Percentiles rank a stretch among this genome's conserved stretches.
Conservation (phyloP, 2,113 vertebrate genomes). For the Scalopus aquaticus region DNA sequence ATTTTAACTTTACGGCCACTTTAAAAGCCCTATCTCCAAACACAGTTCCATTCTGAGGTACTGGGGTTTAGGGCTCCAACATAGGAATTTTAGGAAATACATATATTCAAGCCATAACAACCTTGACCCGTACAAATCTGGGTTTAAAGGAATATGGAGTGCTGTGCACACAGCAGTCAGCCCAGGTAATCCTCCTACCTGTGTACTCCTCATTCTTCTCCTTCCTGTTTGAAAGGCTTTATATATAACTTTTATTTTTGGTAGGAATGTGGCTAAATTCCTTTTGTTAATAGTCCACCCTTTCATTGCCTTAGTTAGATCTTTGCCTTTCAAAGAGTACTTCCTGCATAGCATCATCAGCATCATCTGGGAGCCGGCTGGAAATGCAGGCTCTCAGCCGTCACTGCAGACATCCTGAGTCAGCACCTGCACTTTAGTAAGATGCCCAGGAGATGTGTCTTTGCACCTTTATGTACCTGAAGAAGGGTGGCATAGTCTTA, state of each 20-base stretch:
- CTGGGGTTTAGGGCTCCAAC: not conserved
- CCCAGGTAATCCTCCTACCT: not conserved
- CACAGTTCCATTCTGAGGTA: not conserved
- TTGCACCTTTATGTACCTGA: not conserved
- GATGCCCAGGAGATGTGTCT: not conserved
- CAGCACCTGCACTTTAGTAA: not conserved
- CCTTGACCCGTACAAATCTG: not conserved
- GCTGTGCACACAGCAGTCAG: accelerated
- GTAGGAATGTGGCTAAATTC: not conserved
- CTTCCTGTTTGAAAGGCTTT: not conserved
- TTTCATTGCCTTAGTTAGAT: not conserved
- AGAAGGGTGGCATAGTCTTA: not conserved
- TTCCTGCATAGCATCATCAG: not conserved
- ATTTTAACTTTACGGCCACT: not conserved
- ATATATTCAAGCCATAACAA: not conserved
- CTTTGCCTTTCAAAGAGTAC: not conserved
- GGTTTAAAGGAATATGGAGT: accelerated
- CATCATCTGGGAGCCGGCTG: not conserved
- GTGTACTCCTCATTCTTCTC: accelerated
- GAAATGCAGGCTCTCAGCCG: not conserved
- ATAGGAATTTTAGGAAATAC: not conserved
- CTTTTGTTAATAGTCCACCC: not conserved
- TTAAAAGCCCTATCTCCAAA: not conserved
- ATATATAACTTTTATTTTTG: not conserved
- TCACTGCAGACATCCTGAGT: accelerated